phyloP scores from a whole-genome alignment of 2,797 vertebrate species.

The Cynopterus sphinx region DNA sequence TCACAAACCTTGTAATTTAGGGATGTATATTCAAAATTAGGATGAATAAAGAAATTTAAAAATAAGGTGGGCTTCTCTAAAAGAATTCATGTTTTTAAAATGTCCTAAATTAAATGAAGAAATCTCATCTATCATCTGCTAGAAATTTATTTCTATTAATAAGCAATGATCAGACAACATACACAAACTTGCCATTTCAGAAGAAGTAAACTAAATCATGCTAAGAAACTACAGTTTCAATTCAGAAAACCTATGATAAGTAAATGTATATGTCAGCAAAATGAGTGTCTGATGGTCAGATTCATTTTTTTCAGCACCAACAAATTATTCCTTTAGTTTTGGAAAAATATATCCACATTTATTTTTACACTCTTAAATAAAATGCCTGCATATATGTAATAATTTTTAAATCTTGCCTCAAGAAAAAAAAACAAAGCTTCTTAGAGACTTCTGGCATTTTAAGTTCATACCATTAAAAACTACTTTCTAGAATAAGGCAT shows the following conservation, averaged over 20 bases:
- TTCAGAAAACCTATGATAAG: not conserved
- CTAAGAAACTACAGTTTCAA: not conserved
- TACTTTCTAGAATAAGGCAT: not conserved
- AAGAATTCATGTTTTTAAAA: not conserved
- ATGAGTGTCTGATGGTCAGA: not conserved
- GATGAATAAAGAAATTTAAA: not conserved
- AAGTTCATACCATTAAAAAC: not conserved
- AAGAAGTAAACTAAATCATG: not conserved
- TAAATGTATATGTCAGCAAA: not conserved
- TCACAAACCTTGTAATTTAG: not conserved
- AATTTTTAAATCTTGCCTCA: not conserved
- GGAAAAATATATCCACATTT: not conserved
- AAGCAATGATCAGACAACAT: not conserved
- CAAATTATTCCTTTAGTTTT: not conserved
- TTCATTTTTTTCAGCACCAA: not conserved
- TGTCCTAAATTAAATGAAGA: not conserved
- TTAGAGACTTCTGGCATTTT: not conserved
- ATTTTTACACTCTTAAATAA: not conserved
- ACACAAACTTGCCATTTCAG: not conserved
- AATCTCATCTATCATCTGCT: not conserved
- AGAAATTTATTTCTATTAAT: not conserved
- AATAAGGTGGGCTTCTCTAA: not conserved
- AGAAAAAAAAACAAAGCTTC: slow-evolving; percentile 33
- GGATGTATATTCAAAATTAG: not conserved
- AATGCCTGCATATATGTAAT: not conserved